Evolutionary conservation across 2,888 invertebrate species (phyloP).

Genomic region (Hoplodrina blanda): DNA sequence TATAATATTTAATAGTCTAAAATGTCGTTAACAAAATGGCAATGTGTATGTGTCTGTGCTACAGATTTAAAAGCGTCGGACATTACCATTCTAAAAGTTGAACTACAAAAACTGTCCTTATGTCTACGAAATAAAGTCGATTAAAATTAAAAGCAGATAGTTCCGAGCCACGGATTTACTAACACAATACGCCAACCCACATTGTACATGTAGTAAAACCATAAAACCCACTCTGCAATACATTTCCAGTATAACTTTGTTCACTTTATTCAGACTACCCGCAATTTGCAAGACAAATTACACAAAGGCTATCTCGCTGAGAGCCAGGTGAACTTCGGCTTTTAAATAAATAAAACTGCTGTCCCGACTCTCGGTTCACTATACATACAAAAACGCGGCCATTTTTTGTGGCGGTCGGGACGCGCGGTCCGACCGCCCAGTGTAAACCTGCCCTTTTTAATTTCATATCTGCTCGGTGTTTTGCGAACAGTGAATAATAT

Average conservation of each 20-base stretch:
- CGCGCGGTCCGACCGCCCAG: background rate
- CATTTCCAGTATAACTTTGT: conserved; percentile 46
- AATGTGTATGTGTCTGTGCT: no score
- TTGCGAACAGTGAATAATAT: conserved; percentile 9
- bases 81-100: background rate
- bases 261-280: conserved; percentile 46
- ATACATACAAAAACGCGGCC: conserved; percentile 34
- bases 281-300: conserved; percentile 64
- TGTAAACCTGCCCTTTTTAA: conserved; percentile 23
- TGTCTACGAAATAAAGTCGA: background rate
- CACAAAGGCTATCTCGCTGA: conserved; percentile 61
- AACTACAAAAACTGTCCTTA: background rate
- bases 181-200: conserved; percentile 29
- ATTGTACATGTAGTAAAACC: conserved; percentile 21
- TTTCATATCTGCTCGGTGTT: conserved; percentile 26
- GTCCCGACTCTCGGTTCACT: conserved; percentile 12
- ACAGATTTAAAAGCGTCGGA: background rate
- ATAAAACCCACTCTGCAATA: conserved; percentile 43
- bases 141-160: background rate
- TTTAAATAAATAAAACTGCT: conserved; percentile 59
- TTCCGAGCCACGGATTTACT: background rate
- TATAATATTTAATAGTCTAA: no score
- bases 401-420: conserved; percentile 30
- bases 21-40: no score
- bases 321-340: conserved; percentile 57